Evolutionary conservation across 2,797 vertebrate genomes (phyloP), one percentile per base, ranked within the genome.

Genomic region (Oreortyx pictus): DNA sequence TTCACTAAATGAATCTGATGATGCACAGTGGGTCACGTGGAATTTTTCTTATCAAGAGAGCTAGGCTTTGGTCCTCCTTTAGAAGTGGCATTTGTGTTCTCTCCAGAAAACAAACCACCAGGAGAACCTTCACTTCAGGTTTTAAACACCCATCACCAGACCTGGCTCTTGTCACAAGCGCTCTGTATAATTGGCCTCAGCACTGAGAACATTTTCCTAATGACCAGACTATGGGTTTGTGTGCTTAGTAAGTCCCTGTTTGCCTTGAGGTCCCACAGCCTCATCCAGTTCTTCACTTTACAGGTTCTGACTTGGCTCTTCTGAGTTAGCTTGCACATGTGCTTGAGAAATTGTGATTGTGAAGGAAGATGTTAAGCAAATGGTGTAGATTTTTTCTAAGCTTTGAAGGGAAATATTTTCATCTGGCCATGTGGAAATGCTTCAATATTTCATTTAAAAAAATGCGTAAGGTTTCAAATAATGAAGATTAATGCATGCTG

Each of bases 71-170:
- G 7, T 56, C 25, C 57, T 88, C 31, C 16, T 29, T 9, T 17
- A 25, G 20, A 2, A 15, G 9, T 44, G 29, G 4, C 4, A 8
- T 49, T 60, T 37, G 1, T 54, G 5, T 46, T 50, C 27, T 79
- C 12, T 37, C 16, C 14, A 2, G 52, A 80, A 41, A 10, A 22
- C 13, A 49, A 11, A 49, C 6, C 11, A n/a, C 15, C 4, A 50
- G 41, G 8, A 49, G 66, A 82, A n/a, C 41, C n/a, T 37, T 50
- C 9, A 11, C 0, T 57, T 76, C 43, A 3, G 6, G 9, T 37
- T 50, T 2, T 3, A 4, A 0, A 5, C 9, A 19, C 16, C 1
- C 3, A 25, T 16, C 8, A 25, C 60, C 3, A 1, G 41, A 5
- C 29, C 24, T 66, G 67, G 12, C 20, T 16, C 43, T 14, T 46